phyloP scores from a whole-genome alignment of 1,140 invertebrate species.

The Octopus sinensis region DNA sequence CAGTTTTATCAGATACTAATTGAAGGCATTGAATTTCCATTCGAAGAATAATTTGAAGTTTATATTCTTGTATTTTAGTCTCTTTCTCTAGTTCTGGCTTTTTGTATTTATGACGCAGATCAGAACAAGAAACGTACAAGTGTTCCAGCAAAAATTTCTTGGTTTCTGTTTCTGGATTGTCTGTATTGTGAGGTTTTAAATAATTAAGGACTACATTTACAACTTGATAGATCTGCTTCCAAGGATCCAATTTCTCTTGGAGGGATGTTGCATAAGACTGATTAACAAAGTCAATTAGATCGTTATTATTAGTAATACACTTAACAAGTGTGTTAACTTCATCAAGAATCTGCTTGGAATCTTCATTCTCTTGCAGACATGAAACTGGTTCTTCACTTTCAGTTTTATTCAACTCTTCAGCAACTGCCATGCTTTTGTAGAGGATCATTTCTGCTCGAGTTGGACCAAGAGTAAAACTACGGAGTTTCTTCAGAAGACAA shows the following conservation, averaged over 20 bases:
- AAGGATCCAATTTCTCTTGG: background rate
- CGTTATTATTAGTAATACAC: background rate
- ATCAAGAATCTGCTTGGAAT: background rate
- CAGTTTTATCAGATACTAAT: too few relatives aligned
- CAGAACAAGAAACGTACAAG: background rate
- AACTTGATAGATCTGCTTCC: background rate
- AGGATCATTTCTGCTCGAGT: conserved; percentile 7
- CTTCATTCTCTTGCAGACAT: background rate
- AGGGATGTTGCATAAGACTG: background rate
- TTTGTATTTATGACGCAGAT: background rate
- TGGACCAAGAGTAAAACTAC: background rate
- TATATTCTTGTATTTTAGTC: background rate
- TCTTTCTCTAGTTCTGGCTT: background rate
- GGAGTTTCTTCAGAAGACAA: background rate
- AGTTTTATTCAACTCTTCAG: background rate
- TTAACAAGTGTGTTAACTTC: background rate
- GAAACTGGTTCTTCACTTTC: background rate
- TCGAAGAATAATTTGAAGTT: background rate
- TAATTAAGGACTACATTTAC: background rate
- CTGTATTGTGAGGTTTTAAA: background rate
- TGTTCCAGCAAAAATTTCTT: background rate
- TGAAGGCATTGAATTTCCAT: background rate
- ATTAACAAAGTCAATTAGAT: background rate
- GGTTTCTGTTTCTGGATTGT: background rate
- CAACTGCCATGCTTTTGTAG: conserved; percentile 6